Conservation (phyloP, 2,888 invertebrate genomes). For the Lepidochitona cinerea region DNA sequence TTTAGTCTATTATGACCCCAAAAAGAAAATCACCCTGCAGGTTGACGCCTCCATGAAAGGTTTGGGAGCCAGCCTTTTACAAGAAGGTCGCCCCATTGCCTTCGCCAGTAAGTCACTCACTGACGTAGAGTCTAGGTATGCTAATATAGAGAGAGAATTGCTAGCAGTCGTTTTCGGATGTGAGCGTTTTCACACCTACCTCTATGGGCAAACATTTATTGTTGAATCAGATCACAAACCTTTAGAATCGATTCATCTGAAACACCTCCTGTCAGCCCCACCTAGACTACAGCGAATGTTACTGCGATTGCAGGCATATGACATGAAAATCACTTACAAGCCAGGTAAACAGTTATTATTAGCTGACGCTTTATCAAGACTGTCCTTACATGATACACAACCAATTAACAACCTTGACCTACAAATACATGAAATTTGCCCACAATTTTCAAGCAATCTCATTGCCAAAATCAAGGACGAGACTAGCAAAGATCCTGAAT, state of each 20-base stretch:
- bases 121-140: slow-evolving; percentile 21
- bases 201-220: slow-evolving; percentile 19
- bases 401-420: no score
- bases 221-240: slow-evolving; percentile 26
- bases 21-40: slow-evolving; percentile 3
- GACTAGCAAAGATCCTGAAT: slow-evolving; percentile 9
- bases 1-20: slow-evolving; percentile 20
- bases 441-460: neutral
- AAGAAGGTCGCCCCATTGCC: slow-evolving; percentile 22
- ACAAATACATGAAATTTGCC: no score
- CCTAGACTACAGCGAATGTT: slow-evolving; percentile 28
- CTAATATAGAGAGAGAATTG: slow-evolving; percentile 29
- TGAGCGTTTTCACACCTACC: slow-evolving; percentile 22
- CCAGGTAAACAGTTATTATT: slow-evolving; percentile 29
- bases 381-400: neutral
- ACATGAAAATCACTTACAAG: slow-evolving; percentile 19
- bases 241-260: slow-evolving; percentile 21
- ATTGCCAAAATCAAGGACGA: slow-evolving; percentile 1
- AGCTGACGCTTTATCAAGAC: slow-evolving; percentile 26
- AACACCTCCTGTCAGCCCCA: slow-evolving; percentile 20
- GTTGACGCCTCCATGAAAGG: slow-evolving; percentile 20
- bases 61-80: slow-evolving; percentile 27
- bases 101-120: slow-evolving; percentile 24
- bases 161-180: slow-evolving; percentile 31
- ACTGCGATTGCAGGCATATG: slow-evolving; percentile 28